Base-by-base conservation (phyloP, 2,888 invertebrate species). In the Acanthococcus lagerstroemiae region DNA sequence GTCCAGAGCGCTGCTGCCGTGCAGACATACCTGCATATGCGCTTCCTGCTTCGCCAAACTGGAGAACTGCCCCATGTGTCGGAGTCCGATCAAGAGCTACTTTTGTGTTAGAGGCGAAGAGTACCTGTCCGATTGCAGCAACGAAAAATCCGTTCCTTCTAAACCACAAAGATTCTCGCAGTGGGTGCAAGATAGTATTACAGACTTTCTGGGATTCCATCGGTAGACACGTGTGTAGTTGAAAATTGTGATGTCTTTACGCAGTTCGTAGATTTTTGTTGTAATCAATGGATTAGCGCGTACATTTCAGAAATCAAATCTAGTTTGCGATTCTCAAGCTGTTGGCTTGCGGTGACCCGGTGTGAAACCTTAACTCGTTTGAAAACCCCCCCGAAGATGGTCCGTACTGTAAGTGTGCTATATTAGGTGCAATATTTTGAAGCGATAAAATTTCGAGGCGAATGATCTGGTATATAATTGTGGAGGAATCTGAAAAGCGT, bases 61-160 rank as follows among this genome's bases (percentile, higher is more conserved):
- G 70, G 88, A 89, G 75, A 83, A 87, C 71, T 92, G 92, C 75
- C 92, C 92, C 21, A 88, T 92, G 81, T 92, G 92, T 77, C 82
- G 91, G 68, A 86, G 88, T 71, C 84, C 83, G 50, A 90, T 91
- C 73, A 85, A 85, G 70, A 86, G 87, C 73, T 90, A 88, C 79
- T 91, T 91, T 79, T 87, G 88, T 76, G 90, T 87, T 73, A 78
- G 87, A 50, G 83, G 84, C 71, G 88, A 88, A 72, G 88, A 88
- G 67, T 88, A 87, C 75, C 77, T 83, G 82, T 82, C 83, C 12
- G 77, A 77, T 60, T 78, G 78, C 71, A 69, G 73, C 72, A 68
- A 70, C 74, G 70, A 48, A 67, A 73, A 69, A 67, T 76, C 75
- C 67, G 74, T 75, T 75, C 80, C 74, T 73, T 80, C 76, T 73